These are phyloP conservation scores for Caligus rogercresseyi DNA, from an alignment of 1,140 invertebrate genomes.

Conservation along the genomic window DNA sequence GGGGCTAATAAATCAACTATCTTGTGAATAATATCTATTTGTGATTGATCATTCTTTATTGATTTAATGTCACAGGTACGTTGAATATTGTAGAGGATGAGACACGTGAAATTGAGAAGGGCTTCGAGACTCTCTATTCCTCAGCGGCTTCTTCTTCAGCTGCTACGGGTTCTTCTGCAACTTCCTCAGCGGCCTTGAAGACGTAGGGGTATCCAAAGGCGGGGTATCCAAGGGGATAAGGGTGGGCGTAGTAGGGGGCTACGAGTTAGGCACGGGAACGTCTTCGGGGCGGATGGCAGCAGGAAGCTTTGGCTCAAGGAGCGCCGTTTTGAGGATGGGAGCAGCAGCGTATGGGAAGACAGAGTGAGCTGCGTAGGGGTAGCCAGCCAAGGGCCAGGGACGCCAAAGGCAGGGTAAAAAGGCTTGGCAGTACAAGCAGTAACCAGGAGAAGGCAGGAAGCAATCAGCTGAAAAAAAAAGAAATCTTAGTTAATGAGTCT, in stretches of 20 bases:
- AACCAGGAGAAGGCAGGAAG: not conserved
- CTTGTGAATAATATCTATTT: too few relatives aligned
- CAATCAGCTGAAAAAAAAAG: not conserved
- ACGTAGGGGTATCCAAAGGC: not conserved
- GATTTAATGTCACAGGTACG: too few relatives aligned
- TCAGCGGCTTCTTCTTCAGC: too few relatives aligned
- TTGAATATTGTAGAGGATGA: too few relatives aligned
- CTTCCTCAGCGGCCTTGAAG: not conserved
- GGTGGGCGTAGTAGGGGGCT: not conserved
- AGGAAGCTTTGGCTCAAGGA: too few relatives aligned
- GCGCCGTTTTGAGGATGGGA: too few relatives aligned
- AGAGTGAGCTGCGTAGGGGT: not conserved
- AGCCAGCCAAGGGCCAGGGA: not conserved
- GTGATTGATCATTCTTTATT: too few relatives aligned
- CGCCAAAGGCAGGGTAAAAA: not conserved
- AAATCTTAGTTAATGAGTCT: not conserved
- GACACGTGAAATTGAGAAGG: too few relatives aligned
- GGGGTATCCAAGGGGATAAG: not conserved
- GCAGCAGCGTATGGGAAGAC: not conserved
- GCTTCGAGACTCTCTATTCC: too few relatives aligned
- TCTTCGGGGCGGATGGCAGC: not conserved
- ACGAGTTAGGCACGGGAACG: not conserved
- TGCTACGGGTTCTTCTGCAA: too few relatives aligned
- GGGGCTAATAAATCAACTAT: too few relatives aligned
- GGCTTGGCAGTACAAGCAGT: not conserved